Evolutionary conservation across 35 echinoderm and acorn worm genomes (phyloP), one percentile per base, ranked within the genome.

Genomic region (Hemicentrotus pulcherrimus): DNA sequence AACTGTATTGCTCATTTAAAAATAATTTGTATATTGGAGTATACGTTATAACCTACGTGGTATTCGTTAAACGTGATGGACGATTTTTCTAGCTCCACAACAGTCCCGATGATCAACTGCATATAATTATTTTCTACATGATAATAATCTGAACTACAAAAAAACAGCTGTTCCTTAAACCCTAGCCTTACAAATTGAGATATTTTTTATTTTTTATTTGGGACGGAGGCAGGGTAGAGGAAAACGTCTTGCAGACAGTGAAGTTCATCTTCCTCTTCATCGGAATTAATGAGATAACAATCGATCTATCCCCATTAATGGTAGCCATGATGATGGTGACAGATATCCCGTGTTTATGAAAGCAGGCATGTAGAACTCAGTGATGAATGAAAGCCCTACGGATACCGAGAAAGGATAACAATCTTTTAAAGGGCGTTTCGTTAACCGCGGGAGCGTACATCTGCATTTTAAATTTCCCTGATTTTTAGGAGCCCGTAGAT

Each of bases 401-500:
- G 88, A 47, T 90, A 90, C 88, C 88, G 33, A 90, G 88, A 90
- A 90, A 90, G 88, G 88, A 90, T 90, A 90, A 90, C 88, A 90
- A 90, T 90, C 88, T 90, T 14, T 59, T 90, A 90, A 90, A 90
- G 88, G 88, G 88, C 12, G 88, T 24, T 47, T 30, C 65, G 28
- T 41, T 78, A 78, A 78, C 65, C 65, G 65, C 65, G 19, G 28
- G 65, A 28, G 10, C 10, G 6, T 78, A 78, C 28, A 78, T 78
- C 65, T 78, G 65, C 19, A 78, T 28, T 28, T 22, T 28, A 78
- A 78, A 28, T n/a, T 78, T 28, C 19, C 61, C 28, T 78, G 19
- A 14, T 59, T 78, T 6, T 28, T 5, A 28, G 28, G 65, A 24
- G 19, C 22, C 4, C 24, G 65, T 78, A n/a, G 65, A 28, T 78